phyloP scores from a whole-genome alignment of 2,113 vertebrate genomes.

The Megaleporinus macrocephalus region DNA sequence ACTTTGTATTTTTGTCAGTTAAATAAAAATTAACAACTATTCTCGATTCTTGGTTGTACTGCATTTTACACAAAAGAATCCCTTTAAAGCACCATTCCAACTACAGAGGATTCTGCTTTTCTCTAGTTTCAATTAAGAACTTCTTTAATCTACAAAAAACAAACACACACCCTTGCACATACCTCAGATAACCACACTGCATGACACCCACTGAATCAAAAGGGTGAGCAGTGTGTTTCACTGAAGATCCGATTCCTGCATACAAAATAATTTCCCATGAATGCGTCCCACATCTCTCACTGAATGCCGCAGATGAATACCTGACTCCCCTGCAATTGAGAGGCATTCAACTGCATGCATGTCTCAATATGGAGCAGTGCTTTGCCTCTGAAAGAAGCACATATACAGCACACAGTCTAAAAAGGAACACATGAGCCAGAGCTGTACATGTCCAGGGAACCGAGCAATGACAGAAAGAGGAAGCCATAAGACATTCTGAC shows the following conservation, averaged over 20 bases:
- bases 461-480: constrained; percentile 51
- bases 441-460: not conserved
- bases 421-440: not conserved
- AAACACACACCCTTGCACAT: constrained; percentile 12
- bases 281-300: not conserved
- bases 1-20: no score
- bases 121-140: not conserved
- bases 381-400: not conserved
- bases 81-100: no score
- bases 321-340: not conserved
- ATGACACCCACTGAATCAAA: not conserved
- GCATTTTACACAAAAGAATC: no score
- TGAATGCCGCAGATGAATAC: not conserved
- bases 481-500: constrained; percentile 36
- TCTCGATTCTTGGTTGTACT: no score
- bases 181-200: constrained; percentile 7
- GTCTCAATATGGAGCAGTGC: not conserved
- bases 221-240: not conserved
- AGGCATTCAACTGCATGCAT: not conserved
- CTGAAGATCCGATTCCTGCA: not conserved
- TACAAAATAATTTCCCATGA: constrained; percentile 1
- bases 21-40: no score
- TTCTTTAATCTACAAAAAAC: not conserved
- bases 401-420: constrained; percentile 21
- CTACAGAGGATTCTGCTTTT: not conserved